Conservation (phyloP, 1,140 invertebrate species). For the Heliothis virescens region DNA sequence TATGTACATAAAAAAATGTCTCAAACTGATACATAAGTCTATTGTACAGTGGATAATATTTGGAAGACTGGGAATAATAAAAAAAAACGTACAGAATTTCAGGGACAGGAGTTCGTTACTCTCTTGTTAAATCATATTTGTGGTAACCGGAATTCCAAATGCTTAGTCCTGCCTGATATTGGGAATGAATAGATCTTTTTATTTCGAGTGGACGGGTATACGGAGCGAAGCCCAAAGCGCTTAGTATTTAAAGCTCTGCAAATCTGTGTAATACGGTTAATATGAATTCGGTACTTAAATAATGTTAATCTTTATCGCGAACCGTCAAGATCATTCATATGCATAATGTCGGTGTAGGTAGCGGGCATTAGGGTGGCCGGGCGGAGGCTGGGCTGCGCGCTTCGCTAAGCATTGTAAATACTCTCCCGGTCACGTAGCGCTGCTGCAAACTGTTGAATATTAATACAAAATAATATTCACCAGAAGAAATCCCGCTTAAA, state of each 20-base stretch:
- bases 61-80: too few relatives aligned
- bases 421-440: conserved; percentile 76
- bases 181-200: too few relatives aligned
- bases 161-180: too few relatives aligned
- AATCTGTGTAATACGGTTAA: conserved; percentile 16
- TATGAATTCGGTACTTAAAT: conserved; percentile 29
- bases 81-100: too few relatives aligned
- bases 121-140: too few relatives aligned
- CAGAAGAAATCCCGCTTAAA: conserved; percentile 67
- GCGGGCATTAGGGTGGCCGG: conserved; percentile 53
- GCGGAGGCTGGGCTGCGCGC: conserved; percentile 62
- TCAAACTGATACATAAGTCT: too few relatives aligned
- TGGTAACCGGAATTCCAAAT: too few relatives aligned
- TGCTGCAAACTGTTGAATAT: conserved; percentile 81
- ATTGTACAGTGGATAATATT: too few relatives aligned
- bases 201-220: too few relatives aligned
- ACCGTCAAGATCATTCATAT: conserved; percentile 62
- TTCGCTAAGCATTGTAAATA: conserved; percentile 81
- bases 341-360: conserved; percentile 55
- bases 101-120: too few relatives aligned
- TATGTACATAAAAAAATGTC: too few relatives aligned
- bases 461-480: conserved; percentile 78
- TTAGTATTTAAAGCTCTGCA: neutral
- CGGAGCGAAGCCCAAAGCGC: neutral
- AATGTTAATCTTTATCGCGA: conserved; percentile 48